Evolutionary conservation across 1,140 invertebrate species (phyloP), one percentile per base, ranked within the genome.

Genomic region (Panulirus ornatus): DNA sequence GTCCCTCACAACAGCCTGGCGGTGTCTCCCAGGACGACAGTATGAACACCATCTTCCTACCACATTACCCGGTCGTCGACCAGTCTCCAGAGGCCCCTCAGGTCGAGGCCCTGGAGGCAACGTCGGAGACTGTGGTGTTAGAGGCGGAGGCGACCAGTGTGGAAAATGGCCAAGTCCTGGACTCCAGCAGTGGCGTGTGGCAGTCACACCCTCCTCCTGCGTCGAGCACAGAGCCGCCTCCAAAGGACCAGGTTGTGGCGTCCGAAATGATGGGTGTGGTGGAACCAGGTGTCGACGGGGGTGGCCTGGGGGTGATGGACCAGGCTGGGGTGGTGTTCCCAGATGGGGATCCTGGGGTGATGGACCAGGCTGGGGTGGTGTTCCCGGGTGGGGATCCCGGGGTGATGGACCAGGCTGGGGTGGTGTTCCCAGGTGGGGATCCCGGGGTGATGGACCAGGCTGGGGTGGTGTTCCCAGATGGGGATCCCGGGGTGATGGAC

Each of bases 21-120:
- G n/a, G n/a, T n/a, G n/a, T n/a, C n/a, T n/a, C n/a, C n/a, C 5
- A 11, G 16, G 34, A 40, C 16, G 54, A 83, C n/a, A n/a, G n/a
- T n/a, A 63, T 38, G 54, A 66, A 66, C n/a, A 34, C 54, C 54
- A 83, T 83, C 5, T 36, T 83, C 27, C 66, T 83, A 54, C 79
- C 79, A 9, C 14, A 58, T 3, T 14, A 58, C 14, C 22, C 54
- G 3, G 3, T 22, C 54, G 22, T 8, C n/a, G 30, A 66, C 5
- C 2, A 27, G 5, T 30, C 58, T 30, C 11, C 42, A n/a, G 27
- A 16, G 0, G 9, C 42, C 19, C 27, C 38, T 8, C 78, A 90
- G 16, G 63, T 58, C 0, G 19, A 84, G 30, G 88, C 75, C 51
- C 63, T 82, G 36, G 51, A 73, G 63, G 79, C 30, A 0, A 63